Percentiles rank a stretch among this genome's conserved stretches.
These are phyloP conservation scores for Stictocephala bisonia DNA, from an alignment of 2,888 invertebrate genomes.

Conservation along the genomic window DNA sequence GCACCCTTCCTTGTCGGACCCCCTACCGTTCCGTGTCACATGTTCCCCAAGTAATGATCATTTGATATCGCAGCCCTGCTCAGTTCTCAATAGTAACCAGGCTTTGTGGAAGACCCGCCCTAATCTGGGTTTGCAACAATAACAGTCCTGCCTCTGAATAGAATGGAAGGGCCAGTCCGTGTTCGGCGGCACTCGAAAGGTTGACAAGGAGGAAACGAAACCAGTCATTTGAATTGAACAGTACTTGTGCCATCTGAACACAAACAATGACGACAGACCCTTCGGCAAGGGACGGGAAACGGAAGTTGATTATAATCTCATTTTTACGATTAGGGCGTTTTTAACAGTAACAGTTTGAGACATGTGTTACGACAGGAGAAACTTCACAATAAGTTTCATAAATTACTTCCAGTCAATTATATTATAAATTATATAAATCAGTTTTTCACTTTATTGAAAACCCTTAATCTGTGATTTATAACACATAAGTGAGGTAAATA, in stretches of 20 bases:
- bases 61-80: constrained; percentile 20
- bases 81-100: no score
- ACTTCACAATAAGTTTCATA: no score
- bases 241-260: constrained; percentile 2
- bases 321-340: constrained; percentile 5
- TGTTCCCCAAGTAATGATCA: constrained; percentile 14
- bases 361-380: no score
- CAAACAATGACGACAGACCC: not conserved
- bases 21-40: not conserved
- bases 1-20: no score
- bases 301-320: constrained; percentile 27
- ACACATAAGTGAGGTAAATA: no score
- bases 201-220: constrained; percentile 1
- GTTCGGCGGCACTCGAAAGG: not conserved
- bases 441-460: no score
- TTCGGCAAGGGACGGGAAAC: not conserved
- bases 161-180: constrained; percentile 31
- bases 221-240: constrained; percentile 13
- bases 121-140: constrained; percentile 36
- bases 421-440: no score
- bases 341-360: constrained; percentile 26
- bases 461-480: no score
- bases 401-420: no score
- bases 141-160: constrained; percentile 12
- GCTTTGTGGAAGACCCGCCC: constrained; percentile 25